phyloP scores from a whole-genome alignment of 2,113 vertebrate species.

The Machaerirhynchus nigripectus region DNA sequence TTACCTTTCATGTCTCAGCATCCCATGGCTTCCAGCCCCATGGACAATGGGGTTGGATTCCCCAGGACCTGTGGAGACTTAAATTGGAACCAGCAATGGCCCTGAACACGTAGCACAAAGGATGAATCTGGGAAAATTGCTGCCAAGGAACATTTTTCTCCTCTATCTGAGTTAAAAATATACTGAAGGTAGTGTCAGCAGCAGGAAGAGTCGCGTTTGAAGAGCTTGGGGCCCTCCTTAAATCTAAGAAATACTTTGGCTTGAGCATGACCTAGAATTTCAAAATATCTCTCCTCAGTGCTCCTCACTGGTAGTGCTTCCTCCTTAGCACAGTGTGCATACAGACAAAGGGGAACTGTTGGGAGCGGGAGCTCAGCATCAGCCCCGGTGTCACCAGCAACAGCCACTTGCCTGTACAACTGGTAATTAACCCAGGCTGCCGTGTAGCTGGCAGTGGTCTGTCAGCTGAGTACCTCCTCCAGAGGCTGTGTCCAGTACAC shows the following conservation, averaged over 20 bases:
- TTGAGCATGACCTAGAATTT: not conserved
- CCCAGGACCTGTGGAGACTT: not conserved
- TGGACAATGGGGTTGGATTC: not conserved
- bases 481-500: not conserved
- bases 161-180: constrained; percentile 7
- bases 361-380: not conserved
- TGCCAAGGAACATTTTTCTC: not conserved
- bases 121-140: not conserved
- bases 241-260: not conserved
- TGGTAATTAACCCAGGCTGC: not conserved
- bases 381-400: not conserved
- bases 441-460: fast-evolving
- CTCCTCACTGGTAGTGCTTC: not conserved
- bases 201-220: not conserved
- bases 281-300: not conserved
- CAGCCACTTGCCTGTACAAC: not conserved
- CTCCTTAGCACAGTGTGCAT: not conserved
- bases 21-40: not conserved
- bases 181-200: not conserved
- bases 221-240: not conserved
- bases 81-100: not conserved
- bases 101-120: not conserved
- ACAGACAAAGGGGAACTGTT: not conserved
- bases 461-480: not conserved
- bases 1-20: constrained; percentile 31